These are phyloP conservation scores for Phalacrocorax aristotelis DNA, from an alignment of 2,113 vertebrate genomes.

Conservation along the genomic window DNA sequence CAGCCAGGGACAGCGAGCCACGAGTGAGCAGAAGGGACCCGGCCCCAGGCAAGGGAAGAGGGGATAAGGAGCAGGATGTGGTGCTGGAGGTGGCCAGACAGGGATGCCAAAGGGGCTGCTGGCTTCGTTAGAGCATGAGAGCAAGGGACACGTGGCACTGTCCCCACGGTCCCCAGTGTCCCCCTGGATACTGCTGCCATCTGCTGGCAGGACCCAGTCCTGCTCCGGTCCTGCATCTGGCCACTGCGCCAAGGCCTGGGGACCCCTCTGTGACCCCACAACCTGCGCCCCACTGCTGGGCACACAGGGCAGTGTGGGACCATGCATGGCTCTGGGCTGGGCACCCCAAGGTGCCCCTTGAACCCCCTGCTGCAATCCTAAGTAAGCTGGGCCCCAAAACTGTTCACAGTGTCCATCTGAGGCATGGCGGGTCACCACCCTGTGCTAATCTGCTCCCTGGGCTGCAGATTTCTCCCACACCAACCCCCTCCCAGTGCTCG, in stretches of 20 bases:
- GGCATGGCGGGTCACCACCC: background rate
- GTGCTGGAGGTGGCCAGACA: background rate
- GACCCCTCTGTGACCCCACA: background rate
- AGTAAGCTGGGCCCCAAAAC: background rate
- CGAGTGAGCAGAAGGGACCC: background rate
- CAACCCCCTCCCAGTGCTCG: background rate
- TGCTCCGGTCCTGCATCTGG: background rate
- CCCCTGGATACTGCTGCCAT: slow-evolving; percentile 44
- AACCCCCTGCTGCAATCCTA: background rate
- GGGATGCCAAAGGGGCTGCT: background rate
- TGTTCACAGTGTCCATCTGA: rapidly evolving
- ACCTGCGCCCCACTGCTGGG: background rate
- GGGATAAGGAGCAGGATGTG: background rate
- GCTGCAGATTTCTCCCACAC: background rate
- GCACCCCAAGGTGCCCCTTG: background rate
- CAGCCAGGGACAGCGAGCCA: background rate
- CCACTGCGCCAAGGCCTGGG: rapidly evolving
- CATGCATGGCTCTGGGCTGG: background rate
- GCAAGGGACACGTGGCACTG: background rate
- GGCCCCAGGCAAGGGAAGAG: background rate
- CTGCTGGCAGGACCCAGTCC: slow-evolving; percentile 34
- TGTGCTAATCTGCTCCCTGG: rapidly evolving
- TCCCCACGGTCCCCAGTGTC: background rate
- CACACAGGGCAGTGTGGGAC: background rate
- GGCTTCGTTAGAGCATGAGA: rapidly evolving